phyloP scores from a whole-genome alignment of 2,888 invertebrate genomes.

The Philonicus albiceps region DNA sequence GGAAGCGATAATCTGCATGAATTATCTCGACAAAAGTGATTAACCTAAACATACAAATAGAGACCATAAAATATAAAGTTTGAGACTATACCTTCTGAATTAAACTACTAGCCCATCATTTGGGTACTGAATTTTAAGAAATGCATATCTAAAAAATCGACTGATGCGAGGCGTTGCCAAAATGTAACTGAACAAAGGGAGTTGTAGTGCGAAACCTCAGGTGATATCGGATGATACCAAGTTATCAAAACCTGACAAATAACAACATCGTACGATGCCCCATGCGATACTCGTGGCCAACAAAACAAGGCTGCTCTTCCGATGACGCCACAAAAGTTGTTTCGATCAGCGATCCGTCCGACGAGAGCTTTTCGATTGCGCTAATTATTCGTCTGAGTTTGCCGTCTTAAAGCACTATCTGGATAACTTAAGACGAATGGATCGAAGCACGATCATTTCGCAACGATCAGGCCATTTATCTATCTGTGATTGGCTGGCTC shows the following conservation, averaged over 20 bases:
- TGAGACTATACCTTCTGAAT: background rate
- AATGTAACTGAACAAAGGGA: background rate
- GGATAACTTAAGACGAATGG: background rate
- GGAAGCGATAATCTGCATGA: background rate
- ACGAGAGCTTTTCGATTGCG: background rate
- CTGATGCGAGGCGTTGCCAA: background rate
- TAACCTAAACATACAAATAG: background rate
- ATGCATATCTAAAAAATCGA: background rate
- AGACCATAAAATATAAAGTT: background rate
- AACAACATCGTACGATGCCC: constrained; percentile 22
- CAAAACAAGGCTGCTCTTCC: background rate
- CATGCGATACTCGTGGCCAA: background rate
- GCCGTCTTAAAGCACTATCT: background rate
- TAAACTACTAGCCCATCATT: background rate
- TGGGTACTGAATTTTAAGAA: background rate
- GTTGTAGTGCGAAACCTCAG: background rate
- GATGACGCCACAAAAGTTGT: background rate
- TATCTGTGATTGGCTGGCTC: background rate
- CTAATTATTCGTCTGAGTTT: background rate
- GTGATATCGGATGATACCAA: constrained; percentile 7
- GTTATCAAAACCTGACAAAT: background rate
- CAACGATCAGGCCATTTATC: background rate
- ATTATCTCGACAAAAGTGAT: background rate
- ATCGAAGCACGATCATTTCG: background rate
- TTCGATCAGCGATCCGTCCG: background rate